These are phyloP conservation scores for Papilio gigon DNA, from an alignment of 2,888 invertebrate species.

Conservation along the genomic window DNA sequence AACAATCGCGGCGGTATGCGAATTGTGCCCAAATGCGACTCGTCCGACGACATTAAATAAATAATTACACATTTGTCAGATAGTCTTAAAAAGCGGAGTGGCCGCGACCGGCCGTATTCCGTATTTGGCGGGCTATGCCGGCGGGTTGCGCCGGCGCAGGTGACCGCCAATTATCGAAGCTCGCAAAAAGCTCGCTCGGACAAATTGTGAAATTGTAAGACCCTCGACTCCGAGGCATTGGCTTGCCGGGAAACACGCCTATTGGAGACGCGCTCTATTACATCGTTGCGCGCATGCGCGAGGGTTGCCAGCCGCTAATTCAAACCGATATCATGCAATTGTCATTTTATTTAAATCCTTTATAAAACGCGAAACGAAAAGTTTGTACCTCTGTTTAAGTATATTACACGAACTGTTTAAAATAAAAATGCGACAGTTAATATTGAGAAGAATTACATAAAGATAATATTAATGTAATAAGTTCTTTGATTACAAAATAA, in stretches of 20 bases:
- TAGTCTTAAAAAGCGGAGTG: conserved; percentile 77
- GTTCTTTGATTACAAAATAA: too few relatives aligned
- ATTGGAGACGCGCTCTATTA: conserved; percentile 37
- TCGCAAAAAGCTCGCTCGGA: conserved; percentile 76
- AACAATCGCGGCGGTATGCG: conserved; percentile 68
- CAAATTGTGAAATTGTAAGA: conserved; percentile 81
- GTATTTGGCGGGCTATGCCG: conserved; percentile 69
- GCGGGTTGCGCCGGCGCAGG: conserved; percentile 64
- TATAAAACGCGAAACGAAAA: too few relatives aligned
- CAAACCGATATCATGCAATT: background rate
- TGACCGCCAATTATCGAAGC: conserved; percentile 76
- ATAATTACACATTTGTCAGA: conserved; percentile 83
- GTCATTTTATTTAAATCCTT: background rate
- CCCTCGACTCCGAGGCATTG: conserved; percentile 43
- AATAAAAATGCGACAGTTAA: too few relatives aligned
- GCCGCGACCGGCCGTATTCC: conserved; percentile 65
- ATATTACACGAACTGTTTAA: too few relatives aligned
- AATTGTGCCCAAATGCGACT: conserved; percentile 76
- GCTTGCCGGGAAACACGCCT: conserved; percentile 40
- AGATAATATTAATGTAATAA: too few relatives aligned
- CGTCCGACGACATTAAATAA: conserved; percentile 77
- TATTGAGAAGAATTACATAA: too few relatives aligned
- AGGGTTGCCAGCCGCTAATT: conserved; percentile 29
- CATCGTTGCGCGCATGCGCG: background rate
- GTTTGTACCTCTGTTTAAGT: too few relatives aligned